Base-by-base conservation (phyloP, 2,113 vertebrate species). In the Acinonyx jubatus region DNA sequence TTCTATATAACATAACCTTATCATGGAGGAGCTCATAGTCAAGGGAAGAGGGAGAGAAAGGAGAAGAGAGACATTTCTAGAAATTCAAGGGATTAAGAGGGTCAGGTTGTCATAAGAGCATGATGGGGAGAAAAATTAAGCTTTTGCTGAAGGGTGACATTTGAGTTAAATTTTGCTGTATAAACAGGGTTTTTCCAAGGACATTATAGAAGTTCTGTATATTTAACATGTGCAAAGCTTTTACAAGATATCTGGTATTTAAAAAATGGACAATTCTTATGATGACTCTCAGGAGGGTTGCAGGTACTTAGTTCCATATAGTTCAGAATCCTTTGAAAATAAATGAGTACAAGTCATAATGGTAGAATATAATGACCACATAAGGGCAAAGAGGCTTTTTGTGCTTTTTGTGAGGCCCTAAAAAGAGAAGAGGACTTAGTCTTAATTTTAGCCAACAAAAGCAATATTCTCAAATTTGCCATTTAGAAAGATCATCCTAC, bases 121-220 rank as follows among this genome's bases (percentile, higher is more conserved):
- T 11, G 33, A 55, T 23, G 18, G 48, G 93, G 16, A 57, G n/a
- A 61, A 38, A 91, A 82, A 61, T 76, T 89, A 38, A 63, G 31
- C 5, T 95, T 88, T 65, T 85, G 61, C 38, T 33, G 2, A 88
- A 85, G 29, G 68, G 18, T 88, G 52, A 80, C 16, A 83, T 94
- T 48, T 68, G 14, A 66, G 50, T 90, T 91, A 82, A 84, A 45
- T 6, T 93, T 74, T 91, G 18, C n/a, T 89, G 21, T 38, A 25
- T 93, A 93, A 91, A 95, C 33, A 81, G 14, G 12, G 23, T 69
- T 95, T 95, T 80, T 9, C 10, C 57, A 95, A 89, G 36, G 50
- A 89, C 25, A 85, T 69, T 74, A 41, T 55, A 89, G 6, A 5
- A 45, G 5, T 82, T 91, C 10, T 83, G 52, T n/a, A 68, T 4